Percentiles rank a stretch among this genome's conserved stretches.
Evolutionary conservation across 2,113 vertebrate genomes (phyloP).

Genomic region (Thermophis baileyi): DNA sequence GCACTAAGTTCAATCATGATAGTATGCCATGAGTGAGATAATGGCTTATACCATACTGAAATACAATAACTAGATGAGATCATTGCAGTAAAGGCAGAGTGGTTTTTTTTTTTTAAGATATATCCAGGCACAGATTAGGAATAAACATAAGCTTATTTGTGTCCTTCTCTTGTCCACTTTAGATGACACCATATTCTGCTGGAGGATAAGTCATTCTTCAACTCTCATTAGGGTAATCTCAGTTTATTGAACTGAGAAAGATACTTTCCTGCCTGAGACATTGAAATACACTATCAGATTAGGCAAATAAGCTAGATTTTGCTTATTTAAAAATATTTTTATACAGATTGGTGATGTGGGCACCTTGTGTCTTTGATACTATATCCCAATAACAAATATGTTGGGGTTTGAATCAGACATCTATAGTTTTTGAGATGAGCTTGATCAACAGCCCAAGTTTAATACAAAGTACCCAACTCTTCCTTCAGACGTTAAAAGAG

Average conservation of each 20-base stretch:
- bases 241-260: not conserved
- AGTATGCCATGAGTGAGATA: not conserved
- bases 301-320: not conserved
- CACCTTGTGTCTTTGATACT: not conserved
- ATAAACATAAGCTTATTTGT: not conserved
- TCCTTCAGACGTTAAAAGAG: not conserved
- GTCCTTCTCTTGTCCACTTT: not conserved
- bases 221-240: not conserved
- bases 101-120: not conserved
- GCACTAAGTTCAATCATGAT: not conserved
- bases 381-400: not conserved
- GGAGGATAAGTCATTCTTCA: not conserved
- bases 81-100: not conserved
- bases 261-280: not conserved
- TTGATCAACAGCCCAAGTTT: not conserved
- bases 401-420: not conserved
- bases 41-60: not conserved
- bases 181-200: not conserved
- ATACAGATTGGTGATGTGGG: not conserved
- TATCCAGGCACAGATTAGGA: not conserved
- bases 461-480: not conserved
- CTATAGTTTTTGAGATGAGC: not conserved
- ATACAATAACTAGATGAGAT: not conserved
- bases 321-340: not conserved
- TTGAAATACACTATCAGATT: not conserved